Conservation (phyloP, 2,797 vertebrate genomes). For the Scarus forsteni region DNA sequence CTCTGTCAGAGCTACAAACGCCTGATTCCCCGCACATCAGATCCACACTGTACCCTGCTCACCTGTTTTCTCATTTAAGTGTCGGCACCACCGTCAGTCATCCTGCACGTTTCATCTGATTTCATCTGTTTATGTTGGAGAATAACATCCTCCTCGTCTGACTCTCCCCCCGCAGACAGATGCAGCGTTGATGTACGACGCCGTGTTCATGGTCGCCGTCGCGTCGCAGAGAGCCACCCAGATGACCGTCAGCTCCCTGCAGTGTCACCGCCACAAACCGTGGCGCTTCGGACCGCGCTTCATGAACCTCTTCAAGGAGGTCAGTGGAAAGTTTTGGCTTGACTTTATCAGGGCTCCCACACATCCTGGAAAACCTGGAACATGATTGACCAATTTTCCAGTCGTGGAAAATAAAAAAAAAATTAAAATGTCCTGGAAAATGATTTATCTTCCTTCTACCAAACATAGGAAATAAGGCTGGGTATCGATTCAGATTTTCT, state of each 20-base stretch:
- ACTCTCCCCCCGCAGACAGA: conserved; percentile 86
- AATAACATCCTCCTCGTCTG: conserved; percentile 2
- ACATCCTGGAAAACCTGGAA: too few species aligned
- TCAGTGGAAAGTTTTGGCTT: conserved; percentile 59
- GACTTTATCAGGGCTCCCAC: too few species aligned
- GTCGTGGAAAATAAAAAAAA: too few species aligned
- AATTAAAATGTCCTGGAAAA: too few species aligned
- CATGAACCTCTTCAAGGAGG: conserved; percentile 97
- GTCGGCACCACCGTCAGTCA: neutral
- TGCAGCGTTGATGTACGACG: conserved; percentile 96
- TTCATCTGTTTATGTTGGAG: conserved; percentile 13
- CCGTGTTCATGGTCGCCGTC: conserved; percentile 93
- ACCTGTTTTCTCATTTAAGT: neutral
- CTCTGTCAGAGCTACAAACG: conserved; percentile 9
- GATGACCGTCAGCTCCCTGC: conserved; percentile 95
- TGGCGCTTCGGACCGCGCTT: conserved; percentile 96
- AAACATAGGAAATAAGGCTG: too few species aligned
- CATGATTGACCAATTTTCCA: too few species aligned
- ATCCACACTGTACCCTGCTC: neutral
- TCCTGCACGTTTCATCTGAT: conserved; percentile 5
- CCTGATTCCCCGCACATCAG: neutral
- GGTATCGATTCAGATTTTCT: too few species aligned
- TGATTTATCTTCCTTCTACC: too few species aligned
- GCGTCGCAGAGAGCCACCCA: conserved; percentile 93
- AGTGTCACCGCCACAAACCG: conserved; percentile 97